Percentiles rank a stretch among this genome's conserved stretches.
phyloP scores from a whole-genome alignment of 2,113 vertebrate genomes.

The Tyto alba region DNA sequence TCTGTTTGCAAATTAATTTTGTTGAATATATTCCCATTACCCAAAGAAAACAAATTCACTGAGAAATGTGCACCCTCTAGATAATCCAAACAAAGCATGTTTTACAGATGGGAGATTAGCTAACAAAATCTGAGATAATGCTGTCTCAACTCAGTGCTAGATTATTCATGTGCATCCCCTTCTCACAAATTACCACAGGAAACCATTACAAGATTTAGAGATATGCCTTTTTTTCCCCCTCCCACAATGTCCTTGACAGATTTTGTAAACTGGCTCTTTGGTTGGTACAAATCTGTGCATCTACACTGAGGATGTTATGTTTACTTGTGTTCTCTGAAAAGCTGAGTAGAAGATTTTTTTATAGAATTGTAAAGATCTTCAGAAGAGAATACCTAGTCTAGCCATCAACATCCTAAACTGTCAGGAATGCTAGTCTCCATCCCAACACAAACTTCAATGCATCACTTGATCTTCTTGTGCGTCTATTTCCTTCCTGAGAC shows the following conservation, averaged over 20 bases:
- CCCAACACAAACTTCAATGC: neutral
- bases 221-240: neutral
- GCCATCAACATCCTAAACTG: neutral
- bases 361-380: neutral
- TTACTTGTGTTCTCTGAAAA: neutral
- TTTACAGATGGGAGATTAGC: constrained; percentile 69
- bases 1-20: constrained; percentile 70
- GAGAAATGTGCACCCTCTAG: constrained; percentile 38
- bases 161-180: neutral
- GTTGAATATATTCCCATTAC: constrained; percentile 60
- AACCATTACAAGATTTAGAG: constrained; percentile 5
- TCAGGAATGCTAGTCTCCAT: neutral
- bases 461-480: neutral
- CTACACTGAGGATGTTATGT: neutral
- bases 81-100: constrained; percentile 62
- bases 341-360: neutral
- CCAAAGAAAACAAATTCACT: constrained; percentile 55
- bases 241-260: neutral
- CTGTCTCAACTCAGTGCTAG: neutral
- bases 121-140: constrained; percentile 52
- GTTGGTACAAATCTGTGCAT: neutral
- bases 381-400: neutral
- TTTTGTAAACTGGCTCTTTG: neutral
- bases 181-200: neutral
- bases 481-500: neutral